A percentile compares a stretch with the other conserved stretches of the same genome.
Evolutionary conservation across 2,888 invertebrate species (phyloP).

Genomic region (Limnephilus auricula): DNA sequence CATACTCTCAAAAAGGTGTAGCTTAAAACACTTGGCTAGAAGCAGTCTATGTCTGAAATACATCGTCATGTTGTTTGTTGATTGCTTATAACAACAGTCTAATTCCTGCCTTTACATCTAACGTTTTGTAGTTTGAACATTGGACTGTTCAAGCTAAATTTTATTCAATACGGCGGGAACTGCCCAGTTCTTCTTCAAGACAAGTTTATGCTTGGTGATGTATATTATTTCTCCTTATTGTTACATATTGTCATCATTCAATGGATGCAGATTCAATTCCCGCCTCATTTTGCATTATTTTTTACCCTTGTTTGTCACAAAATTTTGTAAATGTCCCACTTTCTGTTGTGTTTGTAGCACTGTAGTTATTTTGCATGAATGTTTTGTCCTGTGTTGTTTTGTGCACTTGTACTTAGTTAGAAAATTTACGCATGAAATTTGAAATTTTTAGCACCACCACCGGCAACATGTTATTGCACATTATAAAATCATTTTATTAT

Average conservation of each 20-base stretch:
- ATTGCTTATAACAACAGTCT: too few species aligned
- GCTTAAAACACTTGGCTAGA: not conserved
- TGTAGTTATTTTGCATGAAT: constrained; percentile 7
- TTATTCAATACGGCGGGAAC: not conserved
- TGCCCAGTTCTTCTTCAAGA: not conserved
- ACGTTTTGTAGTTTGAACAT: not conserved
- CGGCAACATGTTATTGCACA: not conserved
- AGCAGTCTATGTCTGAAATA: too few species aligned
- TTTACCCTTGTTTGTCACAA: not conserved
- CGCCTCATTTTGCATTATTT: not conserved
- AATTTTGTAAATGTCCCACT: not conserved
- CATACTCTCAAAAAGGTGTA: not conserved
- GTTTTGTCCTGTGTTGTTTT: not conserved
- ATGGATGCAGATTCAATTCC: not conserved
- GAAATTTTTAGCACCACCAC: not conserved
- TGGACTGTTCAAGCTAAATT: not conserved
- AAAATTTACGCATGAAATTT: not conserved
- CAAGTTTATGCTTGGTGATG: not conserved
- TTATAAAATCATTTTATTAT: not conserved
- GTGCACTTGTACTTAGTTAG: constrained; percentile 18
- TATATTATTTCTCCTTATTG: not conserved
- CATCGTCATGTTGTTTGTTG: too few species aligned
- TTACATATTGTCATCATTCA: not conserved
- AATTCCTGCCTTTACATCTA: not conserved
- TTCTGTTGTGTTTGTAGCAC: constrained; percentile 12